These are phyloP conservation scores for Nestor notabilis DNA, from an alignment of 2,113 vertebrate species.

Conservation along the genomic window DNA sequence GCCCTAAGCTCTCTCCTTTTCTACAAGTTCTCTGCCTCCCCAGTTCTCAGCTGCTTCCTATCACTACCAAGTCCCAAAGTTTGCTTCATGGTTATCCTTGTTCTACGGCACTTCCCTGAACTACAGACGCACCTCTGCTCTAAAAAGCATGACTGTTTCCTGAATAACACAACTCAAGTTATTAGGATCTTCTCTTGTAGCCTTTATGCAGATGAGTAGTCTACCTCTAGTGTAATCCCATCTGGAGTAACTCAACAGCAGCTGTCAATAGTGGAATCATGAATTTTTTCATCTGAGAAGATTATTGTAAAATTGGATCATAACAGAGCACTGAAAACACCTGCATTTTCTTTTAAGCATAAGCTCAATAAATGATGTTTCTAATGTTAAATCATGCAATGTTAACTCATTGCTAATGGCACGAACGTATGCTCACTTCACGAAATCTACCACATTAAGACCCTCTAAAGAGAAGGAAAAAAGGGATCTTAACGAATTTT, in stretches of 20 bases:
- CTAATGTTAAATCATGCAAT: conserved; percentile 3
- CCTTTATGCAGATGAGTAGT: neutral
- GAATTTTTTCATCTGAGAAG: conserved; percentile 26
- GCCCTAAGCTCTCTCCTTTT: neutral
- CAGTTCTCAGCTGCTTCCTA: neutral
- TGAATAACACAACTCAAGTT: neutral
- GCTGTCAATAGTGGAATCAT: neutral
- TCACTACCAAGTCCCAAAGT: neutral
- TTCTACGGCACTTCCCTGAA: neutral
- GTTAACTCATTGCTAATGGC: neutral
- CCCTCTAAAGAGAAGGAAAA: conserved; percentile 33
- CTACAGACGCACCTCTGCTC: neutral
- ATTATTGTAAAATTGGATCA: conserved; percentile 15
- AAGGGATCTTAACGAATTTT: conserved; percentile 26
- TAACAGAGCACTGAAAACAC: neutral
- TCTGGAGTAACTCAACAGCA: conserved; percentile 24
- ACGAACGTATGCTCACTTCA: neutral
- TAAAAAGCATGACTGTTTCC: neutral
- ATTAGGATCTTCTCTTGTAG: neutral
- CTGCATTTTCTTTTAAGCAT: neutral
- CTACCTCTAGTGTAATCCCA: neutral
- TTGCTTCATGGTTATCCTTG: neutral
- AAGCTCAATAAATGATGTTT: neutral
- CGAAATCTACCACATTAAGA: neutral
- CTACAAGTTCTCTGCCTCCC: neutral